Evolutionary conservation across 2,113 vertebrate species (phyloP).

Genomic region (Zootoca vivipara): DNA sequence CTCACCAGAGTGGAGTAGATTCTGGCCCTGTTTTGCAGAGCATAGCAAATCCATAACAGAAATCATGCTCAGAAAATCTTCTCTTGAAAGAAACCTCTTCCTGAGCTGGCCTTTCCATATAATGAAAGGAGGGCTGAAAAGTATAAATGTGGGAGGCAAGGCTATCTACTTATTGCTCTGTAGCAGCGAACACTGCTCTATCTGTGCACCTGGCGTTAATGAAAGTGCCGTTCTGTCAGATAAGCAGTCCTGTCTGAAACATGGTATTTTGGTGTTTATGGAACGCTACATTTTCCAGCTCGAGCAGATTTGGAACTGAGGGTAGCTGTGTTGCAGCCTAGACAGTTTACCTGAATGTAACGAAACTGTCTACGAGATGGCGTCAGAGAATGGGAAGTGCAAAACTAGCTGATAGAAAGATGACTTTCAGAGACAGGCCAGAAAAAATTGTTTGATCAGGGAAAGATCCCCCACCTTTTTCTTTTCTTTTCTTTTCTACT

Average conservation of each 20-base stretch:
- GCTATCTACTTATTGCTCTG: constrained; percentile 55
- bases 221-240: constrained; percentile 67
- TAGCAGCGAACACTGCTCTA: constrained; percentile 55
- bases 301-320: constrained; percentile 69
- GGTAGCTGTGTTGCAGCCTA: constrained; percentile 57
- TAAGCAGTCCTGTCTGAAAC: constrained; percentile 71
- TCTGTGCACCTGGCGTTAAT: constrained; percentile 56
- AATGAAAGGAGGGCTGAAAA: neutral
- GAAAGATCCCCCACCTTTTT: neutral
- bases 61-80: neutral
- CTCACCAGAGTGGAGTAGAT: neutral
- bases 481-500: too few species aligned
- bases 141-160: constrained; percentile 58
- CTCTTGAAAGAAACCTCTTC: neutral
- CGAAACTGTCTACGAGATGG: constrained; percentile 45
- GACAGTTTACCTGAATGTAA: constrained; percentile 70
- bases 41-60: neutral
- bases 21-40: neutral
- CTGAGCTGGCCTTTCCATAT: neutral
- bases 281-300: constrained; percentile 70
- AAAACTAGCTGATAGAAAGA: neutral
- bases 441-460: neutral
- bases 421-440: neutral
- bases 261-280: constrained; percentile 68
- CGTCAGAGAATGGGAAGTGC: constrained; percentile 40